Percentiles rank a stretch among this genome's conserved stretches.
Conservation (phyloP, 2,888 invertebrate genomes). For the Ophion costatus region DNA sequence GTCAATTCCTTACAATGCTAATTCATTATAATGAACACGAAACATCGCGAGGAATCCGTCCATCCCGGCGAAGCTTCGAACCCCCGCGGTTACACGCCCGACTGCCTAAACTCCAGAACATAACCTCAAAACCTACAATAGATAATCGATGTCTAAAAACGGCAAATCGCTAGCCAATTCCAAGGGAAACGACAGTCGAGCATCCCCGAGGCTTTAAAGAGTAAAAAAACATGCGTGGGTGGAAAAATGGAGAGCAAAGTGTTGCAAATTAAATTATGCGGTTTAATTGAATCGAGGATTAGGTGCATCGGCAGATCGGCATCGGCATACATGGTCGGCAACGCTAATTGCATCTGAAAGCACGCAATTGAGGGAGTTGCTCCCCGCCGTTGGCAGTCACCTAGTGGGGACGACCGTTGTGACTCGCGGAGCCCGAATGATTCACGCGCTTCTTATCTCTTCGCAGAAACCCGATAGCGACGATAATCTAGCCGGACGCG, state of each 20-base stretch:
- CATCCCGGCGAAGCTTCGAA: no score
- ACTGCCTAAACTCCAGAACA: no score
- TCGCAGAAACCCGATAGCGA: not conserved
- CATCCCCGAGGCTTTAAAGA: not conserved
- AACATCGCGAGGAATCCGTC: no score
- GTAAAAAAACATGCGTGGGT: not conserved
- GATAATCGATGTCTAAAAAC: no score
- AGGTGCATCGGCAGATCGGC: conserved; percentile 2
- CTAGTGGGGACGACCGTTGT: not conserved
- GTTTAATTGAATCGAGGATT: conserved; percentile 28
- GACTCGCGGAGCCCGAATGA: not conserved
- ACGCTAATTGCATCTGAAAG: not conserved
- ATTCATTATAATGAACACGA: no score
- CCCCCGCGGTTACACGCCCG: no score
- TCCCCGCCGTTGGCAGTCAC: not conserved
- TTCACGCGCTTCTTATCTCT: not conserved
- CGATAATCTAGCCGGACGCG: not conserved
- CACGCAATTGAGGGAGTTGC: not conserved
- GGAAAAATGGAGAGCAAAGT: conserved; percentile 7
- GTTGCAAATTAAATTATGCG: conserved; percentile 37
- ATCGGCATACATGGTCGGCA: conserved; percentile 14
- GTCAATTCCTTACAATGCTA: no score
- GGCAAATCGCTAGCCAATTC: no score
- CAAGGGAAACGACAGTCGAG: no score
- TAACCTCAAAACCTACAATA: no score